Conservation (phyloP, 2,797 vertebrate genomes). For the Tenualosa thibaudeaui region DNA sequence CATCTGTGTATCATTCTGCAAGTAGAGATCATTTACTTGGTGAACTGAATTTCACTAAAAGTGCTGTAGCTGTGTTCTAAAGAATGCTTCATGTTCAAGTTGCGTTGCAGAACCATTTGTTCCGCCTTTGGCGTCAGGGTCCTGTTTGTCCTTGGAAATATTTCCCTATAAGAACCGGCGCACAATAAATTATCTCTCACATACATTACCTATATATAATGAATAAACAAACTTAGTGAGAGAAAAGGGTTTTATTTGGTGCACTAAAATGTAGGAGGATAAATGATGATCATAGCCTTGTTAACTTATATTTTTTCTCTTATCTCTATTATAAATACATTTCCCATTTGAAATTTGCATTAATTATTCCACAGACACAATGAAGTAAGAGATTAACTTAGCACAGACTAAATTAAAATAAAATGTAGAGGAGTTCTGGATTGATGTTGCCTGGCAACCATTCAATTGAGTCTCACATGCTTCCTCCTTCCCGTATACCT, state of each 20-base stretch:
- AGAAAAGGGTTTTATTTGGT: background rate
- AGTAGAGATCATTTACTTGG: too few relatives aligned
- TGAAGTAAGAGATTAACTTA: slow-evolving; percentile 35
- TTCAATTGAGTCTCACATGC: slow-evolving; percentile 43
- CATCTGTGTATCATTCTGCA: too few relatives aligned
- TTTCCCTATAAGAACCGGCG: too few relatives aligned
- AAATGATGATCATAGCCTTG: background rate
- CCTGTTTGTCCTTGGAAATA: too few relatives aligned
- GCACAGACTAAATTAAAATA: slow-evolving; percentile 39
- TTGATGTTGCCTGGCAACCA: slow-evolving; percentile 56
- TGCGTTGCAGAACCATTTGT: too few relatives aligned
- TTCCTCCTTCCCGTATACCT: slow-evolving; percentile 36
- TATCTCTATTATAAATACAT: slow-evolving; percentile 50
- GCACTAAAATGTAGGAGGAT: background rate
- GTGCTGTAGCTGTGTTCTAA: too few relatives aligned
- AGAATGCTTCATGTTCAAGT: too few relatives aligned
- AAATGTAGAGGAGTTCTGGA: slow-evolving; percentile 43
- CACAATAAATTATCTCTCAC: too few relatives aligned
- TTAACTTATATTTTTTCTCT: slow-evolving; percentile 34
- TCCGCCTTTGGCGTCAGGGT: too few relatives aligned
- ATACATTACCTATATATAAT: background rate
- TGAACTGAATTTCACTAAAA: too few relatives aligned
- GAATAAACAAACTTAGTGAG: background rate
- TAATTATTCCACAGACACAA: slow-evolving; percentile 46
- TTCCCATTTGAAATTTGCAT: slow-evolving; percentile 62